Conservation (phyloP, 2,888 invertebrate species). For the Tryphoninae sp. region DNA sequence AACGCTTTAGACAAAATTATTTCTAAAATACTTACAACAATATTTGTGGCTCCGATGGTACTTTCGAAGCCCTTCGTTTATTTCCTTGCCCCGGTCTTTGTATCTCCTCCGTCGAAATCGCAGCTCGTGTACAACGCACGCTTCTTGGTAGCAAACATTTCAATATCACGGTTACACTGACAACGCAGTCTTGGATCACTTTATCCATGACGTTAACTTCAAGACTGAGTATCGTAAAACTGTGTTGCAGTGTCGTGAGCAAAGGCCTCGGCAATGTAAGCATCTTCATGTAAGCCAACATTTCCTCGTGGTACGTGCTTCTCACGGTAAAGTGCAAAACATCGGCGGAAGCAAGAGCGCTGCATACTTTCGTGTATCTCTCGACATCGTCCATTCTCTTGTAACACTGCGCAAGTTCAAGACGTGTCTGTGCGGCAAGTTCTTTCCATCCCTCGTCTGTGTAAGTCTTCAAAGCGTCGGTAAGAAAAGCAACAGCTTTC, state of each 20-base stretch:
- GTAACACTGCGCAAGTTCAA: slow-evolving; percentile 93
- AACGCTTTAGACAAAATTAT: neutral
- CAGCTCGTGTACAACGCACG: slow-evolving; percentile 85
- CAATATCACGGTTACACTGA: slow-evolving; percentile 83
- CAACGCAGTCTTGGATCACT: slow-evolving; percentile 84
- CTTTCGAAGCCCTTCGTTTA: slow-evolving; percentile 82
- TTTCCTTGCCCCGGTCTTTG: slow-evolving; percentile 81
- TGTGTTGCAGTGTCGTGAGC: slow-evolving; percentile 83
- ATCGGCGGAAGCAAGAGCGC: slow-evolving; percentile 89
- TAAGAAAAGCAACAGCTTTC: slow-evolving; percentile 94
- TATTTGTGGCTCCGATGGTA: slow-evolving; percentile 79
- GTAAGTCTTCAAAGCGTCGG: slow-evolving; percentile 92
- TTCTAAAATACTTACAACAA: slow-evolving; percentile 74
- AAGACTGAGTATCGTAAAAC: slow-evolving; percentile 83
- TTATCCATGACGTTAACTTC: slow-evolving; percentile 83
- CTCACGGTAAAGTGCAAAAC: slow-evolving; percentile 89
- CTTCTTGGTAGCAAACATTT: slow-evolving; percentile 86
- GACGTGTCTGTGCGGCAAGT: slow-evolving; percentile 90
- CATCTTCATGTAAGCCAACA: slow-evolving; percentile 86
- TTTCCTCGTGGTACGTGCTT: slow-evolving; percentile 91
- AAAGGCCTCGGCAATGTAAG: slow-evolving; percentile 82
- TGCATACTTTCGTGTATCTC: slow-evolving; percentile 90
- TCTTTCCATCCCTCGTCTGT: slow-evolving; percentile 94
- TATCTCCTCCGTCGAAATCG: slow-evolving; percentile 85
- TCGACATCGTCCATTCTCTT: slow-evolving; percentile 90